Evolutionary conservation across 2,888 invertebrate species (phyloP).

Genomic region (Sympetrum striolatum): DNA sequence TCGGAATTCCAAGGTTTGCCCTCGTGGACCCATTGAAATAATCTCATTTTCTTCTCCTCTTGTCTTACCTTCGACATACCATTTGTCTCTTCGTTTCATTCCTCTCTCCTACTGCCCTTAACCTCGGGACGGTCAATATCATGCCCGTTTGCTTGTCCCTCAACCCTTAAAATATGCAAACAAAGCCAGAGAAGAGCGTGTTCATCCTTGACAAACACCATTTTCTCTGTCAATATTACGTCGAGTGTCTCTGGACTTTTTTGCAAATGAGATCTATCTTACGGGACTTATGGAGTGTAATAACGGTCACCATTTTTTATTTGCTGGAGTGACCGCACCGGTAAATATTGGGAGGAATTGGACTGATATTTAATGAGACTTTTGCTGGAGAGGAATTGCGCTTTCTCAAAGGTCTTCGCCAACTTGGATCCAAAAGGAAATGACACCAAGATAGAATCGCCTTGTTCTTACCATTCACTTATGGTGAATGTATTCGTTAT

Average conservation of each 20-base stretch:
- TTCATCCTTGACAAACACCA: conserved; percentile 9
- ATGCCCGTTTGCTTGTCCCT: not conserved
- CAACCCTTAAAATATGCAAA: not conserved
- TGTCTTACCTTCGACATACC: not conserved
- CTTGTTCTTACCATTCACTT: too few relatives aligned
- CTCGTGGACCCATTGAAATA: not conserved
- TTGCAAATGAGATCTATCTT: conserved; percentile 15
- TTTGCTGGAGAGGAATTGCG: too few relatives aligned
- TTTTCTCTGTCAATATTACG: conserved; percentile 24
- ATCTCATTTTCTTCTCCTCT: not conserved
- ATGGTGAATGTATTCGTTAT: too few relatives aligned
- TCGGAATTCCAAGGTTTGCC: not conserved
- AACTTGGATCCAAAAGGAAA: too few relatives aligned
- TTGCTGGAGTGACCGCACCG: not conserved
- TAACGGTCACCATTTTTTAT: too few relatives aligned
- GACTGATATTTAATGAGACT: not conserved
- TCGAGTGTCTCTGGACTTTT: conserved; percentile 1
- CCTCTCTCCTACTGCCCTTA: not conserved
- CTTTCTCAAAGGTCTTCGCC: not conserved
- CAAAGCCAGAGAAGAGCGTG: not conserved
- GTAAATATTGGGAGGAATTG: not conserved
- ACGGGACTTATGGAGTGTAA: not conserved
- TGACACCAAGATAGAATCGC: too few relatives aligned
- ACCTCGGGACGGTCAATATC: conserved; percentile 10
- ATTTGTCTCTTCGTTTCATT: not conserved